phyloP scores from a whole-genome alignment of 1,140 invertebrate species.

The Rhagoletis zephyria region DNA sequence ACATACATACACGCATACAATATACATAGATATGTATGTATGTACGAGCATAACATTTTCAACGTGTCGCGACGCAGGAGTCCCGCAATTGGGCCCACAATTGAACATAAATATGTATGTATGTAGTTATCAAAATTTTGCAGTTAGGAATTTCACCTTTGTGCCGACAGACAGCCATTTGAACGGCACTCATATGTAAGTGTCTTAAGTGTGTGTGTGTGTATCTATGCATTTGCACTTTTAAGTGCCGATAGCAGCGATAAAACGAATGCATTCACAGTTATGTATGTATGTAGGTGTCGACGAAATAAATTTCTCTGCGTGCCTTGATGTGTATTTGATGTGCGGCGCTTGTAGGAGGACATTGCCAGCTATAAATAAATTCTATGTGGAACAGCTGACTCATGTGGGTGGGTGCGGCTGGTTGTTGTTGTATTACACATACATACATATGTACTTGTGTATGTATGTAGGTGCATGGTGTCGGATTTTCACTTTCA shows the following conservation, averaged over 20 bases:
- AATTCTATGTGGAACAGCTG: not conserved
- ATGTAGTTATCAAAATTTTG: constrained; percentile 17
- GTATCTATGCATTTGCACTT: not conserved
- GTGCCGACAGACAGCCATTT: not conserved
- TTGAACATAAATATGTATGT: too few species aligned
- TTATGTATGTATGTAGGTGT: not conserved
- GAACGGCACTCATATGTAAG: not conserved
- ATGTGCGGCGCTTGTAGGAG: not conserved
- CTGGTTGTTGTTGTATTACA: too few species aligned
- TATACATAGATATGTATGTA: too few species aligned
- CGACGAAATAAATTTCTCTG: not conserved
- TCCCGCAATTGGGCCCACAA: too few species aligned
- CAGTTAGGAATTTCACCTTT: constrained; percentile 41
- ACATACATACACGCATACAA: not conserved
- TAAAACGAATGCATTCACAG: not conserved
- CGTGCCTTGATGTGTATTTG: not conserved
- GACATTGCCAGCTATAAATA: not conserved
- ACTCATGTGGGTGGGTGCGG: not conserved
- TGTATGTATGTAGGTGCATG: not conserved
- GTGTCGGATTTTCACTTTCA: constrained; percentile 15
- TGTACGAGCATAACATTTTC: too few species aligned
- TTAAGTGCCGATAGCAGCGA: not conserved
- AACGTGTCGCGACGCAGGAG: not conserved
- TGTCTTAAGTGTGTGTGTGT: not conserved
- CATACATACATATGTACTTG: not conserved